Evolutionary conservation across 2,797 vertebrate genomes (phyloP).

Genomic region (Myotis pilosus): DNA sequence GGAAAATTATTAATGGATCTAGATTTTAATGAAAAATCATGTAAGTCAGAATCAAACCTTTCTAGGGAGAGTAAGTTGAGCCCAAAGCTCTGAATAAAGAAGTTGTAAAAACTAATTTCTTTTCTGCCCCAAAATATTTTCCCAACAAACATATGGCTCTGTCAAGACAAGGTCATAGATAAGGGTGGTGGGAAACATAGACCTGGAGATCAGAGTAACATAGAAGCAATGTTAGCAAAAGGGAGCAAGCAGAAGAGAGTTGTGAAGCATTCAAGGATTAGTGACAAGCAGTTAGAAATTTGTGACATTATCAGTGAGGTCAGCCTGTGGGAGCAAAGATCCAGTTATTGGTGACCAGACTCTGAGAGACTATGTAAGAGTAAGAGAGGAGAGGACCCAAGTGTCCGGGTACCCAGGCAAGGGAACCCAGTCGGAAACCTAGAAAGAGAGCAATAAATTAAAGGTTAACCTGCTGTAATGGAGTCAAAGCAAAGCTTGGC

Average conservation of each 20-base stretch:
- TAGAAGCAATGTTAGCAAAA: background rate
- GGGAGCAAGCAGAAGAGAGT: background rate
- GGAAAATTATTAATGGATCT: background rate
- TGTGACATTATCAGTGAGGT: background rate
- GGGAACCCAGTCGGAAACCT: background rate
- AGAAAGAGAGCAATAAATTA: conserved; percentile 21
- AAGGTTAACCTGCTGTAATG: background rate
- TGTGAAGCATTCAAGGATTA: background rate
- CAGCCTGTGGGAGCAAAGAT: background rate
- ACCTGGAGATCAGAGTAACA: background rate
- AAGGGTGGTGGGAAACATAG: background rate
- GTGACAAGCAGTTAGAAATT: background rate
- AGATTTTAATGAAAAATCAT: conserved; percentile 22
- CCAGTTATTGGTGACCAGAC: background rate
- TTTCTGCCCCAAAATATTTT: conserved; percentile 14
- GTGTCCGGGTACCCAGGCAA: background rate
- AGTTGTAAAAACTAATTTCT: background rate
- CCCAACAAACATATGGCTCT: background rate
- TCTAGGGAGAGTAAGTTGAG: background rate
- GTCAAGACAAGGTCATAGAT: background rate
- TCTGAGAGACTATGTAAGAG: background rate
- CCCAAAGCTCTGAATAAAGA: background rate
- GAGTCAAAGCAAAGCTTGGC: background rate
- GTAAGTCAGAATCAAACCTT: background rate
- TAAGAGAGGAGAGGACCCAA: background rate